Evolutionary conservation across 2,797 vertebrate species (phyloP), one percentile per base, ranked within the genome.

Genomic region (Catamblyrhynchus diadema): DNA sequence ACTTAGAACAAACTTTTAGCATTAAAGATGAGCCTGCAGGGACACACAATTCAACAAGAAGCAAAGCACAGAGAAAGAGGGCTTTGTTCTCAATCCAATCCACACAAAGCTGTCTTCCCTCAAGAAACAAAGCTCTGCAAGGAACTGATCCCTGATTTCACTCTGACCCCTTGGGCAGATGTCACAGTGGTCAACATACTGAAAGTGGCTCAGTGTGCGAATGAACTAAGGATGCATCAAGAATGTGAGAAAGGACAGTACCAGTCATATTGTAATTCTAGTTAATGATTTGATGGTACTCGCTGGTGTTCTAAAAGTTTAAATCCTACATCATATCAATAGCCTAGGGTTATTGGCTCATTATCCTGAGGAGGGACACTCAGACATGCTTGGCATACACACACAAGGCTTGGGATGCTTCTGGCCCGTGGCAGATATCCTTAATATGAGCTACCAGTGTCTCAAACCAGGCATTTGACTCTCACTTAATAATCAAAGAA

Each of bases 181-280:
- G 77, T 86, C 72, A 61, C 1, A 0, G 51, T 60, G 28, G 37
- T 74, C 81, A 74, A 24, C 23, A 19, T 6, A 18, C 6, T 51
- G 61, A 60, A 88, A 94, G 47, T 23, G 9, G 9, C 33, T 96
- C 41, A 74, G 22, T 57, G 53, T 48, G 19, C 2, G 2, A 92
- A 60, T 0, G 2, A 81, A 25, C 7, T 44, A 8, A n/a, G 16
- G 41, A 66, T 59, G 18, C 2, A 11, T 18, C 7, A 47, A 14
- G 37, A 66, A 28, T 51, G 6, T 73, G 41, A 53, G 69, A 77
- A 16, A 50, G n/a, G 37, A 74, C 5, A 37, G 20, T 13, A 54
- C 30, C 18, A 35, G 13, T 44, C 59, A 23, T 45, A 71, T 16
- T 77, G 10, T 45, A 74, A 57, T 17, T 12, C 14, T 56, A 48